Percentiles rank a stretch among this genome's conserved stretches.
These are phyloP conservation scores for Bombus picipes DNA, from an alignment of 1,140 invertebrate species.

Conservation along the genomic window DNA sequence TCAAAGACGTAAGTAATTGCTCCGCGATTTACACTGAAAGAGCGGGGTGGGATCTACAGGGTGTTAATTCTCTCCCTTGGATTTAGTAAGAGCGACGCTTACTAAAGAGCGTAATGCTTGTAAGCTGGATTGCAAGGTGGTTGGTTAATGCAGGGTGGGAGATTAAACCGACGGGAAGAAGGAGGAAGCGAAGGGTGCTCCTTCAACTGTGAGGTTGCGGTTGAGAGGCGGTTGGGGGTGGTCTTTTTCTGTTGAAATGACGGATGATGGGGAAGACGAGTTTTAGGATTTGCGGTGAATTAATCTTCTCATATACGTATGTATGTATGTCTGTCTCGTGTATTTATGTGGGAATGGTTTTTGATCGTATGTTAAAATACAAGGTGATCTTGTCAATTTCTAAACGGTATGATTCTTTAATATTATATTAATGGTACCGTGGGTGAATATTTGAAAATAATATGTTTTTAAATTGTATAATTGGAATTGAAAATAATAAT, in stretches of 20 bases:
- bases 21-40: not conserved
- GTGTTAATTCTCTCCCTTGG: not conserved
- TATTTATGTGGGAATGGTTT: not conserved
- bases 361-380: not conserved
- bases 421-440: not conserved
- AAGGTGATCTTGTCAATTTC: no score
- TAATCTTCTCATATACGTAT: not conserved
- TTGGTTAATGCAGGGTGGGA: not conserved
- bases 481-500: no score
- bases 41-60: not conserved
- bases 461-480: not conserved
- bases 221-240: not conserved
- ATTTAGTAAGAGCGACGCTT: not conserved
- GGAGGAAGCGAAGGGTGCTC: not conserved
- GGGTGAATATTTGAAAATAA: not conserved
- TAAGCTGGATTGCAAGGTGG: not conserved
- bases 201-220: constrained; percentile 11
- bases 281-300: constrained; percentile 4
- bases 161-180: constrained; percentile 19
- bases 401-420: not conserved
- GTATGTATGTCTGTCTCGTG: no score
- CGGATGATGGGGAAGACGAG: not conserved
- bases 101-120: not conserved
- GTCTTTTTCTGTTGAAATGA: not conserved
- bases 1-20: constrained; percentile 82